Evolutionary conservation across 2,113 vertebrate genomes (phyloP).

Genomic region (Eubucco bourcierii): DNA sequence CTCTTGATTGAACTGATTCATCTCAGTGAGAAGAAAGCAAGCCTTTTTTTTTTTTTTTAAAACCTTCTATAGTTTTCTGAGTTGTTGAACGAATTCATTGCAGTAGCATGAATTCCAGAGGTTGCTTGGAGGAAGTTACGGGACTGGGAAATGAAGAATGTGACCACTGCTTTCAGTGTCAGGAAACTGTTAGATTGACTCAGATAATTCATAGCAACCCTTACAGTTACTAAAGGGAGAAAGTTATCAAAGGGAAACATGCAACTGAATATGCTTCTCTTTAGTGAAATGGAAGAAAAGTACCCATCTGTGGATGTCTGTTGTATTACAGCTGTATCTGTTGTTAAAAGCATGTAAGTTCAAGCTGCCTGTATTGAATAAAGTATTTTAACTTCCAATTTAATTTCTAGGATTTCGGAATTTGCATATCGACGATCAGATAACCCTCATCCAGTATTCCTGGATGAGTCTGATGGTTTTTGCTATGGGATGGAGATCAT

Average conservation of each 20-base stretch:
- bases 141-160: not conserved
- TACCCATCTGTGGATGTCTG: not conserved
- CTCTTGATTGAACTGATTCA: not conserved
- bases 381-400: not conserved
- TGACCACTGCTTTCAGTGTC: not conserved
- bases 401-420: constrained; percentile 88
- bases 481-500: constrained; percentile 94
- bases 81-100: not conserved
- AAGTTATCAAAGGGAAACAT: not conserved
- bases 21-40: not conserved
- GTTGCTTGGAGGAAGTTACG: not conserved
- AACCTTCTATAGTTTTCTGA: not conserved
- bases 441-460: constrained; percentile 98
- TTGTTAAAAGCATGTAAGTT: not conserved
- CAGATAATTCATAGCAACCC: not conserved
- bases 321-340: not conserved
- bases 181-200: not conserved
- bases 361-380: not conserved
- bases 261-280: not conserved
- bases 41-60: not conserved
- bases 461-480: constrained; percentile 99
- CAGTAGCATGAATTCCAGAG: not conserved
- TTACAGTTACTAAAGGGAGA: not conserved
- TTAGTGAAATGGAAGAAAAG: not conserved
- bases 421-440: constrained; percentile 96